Evolutionary conservation across 2,797 vertebrate species (phyloP).

Genomic region (Serranus cabrilla): DNA sequence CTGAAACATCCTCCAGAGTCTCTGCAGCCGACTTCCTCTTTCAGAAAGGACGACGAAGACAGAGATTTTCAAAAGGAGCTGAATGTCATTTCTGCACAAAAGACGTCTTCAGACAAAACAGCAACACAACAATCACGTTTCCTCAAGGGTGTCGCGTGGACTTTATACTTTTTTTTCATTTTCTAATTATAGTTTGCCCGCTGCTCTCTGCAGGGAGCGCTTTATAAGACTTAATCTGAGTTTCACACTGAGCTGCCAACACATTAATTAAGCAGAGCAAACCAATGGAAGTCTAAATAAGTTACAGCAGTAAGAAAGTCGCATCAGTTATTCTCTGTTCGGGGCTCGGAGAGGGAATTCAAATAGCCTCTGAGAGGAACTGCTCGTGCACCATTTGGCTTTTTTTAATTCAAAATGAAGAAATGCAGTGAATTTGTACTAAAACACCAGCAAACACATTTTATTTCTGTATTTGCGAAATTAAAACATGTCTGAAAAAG

Average conservation of each 20-base stretch:
- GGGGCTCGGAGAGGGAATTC: background rate
- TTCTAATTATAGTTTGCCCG: conserved; percentile 63
- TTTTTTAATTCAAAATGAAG: conserved; percentile 15
- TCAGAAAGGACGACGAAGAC: conserved; percentile 19
- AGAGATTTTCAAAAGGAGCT: conserved; percentile 18
- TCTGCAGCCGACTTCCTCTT: background rate
- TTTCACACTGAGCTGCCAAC: conserved; percentile 56
- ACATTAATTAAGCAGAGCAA: conserved; percentile 64
- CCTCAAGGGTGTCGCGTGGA: conserved; percentile 51
- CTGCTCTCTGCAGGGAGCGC: conserved; percentile 54
- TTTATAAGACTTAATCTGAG: conserved; percentile 65
- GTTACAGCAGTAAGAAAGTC: conserved; percentile 35
- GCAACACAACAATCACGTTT: conserved; percentile 60
- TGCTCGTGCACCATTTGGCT: background rate
- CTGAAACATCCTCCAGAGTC: conserved; percentile 21
- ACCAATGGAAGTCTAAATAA: conserved; percentile 56
- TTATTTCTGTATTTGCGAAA: background rate
- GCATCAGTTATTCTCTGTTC: background rate
- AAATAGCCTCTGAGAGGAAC: background rate
- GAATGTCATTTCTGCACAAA: conserved; percentile 48
- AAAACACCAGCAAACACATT: background rate
- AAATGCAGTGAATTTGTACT: conserved; percentile 11
- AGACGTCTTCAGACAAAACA: conserved; percentile 51
- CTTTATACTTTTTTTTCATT: conserved; percentile 26
- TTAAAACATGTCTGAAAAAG: background rate